Evolutionary conservation across 2,113 vertebrate species (phyloP), one percentile per base, ranked within the genome.

Genomic region (Cephalophus harveyi): DNA sequence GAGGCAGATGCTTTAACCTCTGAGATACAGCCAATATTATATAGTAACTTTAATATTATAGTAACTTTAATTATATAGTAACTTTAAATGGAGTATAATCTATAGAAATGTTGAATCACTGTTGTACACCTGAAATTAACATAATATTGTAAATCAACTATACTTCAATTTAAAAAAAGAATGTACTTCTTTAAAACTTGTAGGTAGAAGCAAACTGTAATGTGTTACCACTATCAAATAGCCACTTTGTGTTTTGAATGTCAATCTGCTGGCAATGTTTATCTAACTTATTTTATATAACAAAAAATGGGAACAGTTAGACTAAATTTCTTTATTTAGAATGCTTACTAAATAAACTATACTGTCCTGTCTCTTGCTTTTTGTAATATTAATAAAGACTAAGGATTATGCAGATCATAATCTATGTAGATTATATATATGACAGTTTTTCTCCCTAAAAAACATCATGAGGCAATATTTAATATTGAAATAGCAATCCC

Each of bases 291-390:
- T 54, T 97, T 93, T 96, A 52, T 81, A 15, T 67, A 92, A 87
- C 30, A 79, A 50, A 43, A 92, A 89, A n/a, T 87, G 3, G 21
- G 91, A 81, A 86, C 6, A 91, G 57, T 84, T 84, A 85, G 43
- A 91, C 3, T 21, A 95, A 64, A 25, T 81, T 90, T 97, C 84
- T 82, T 83, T 87, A 48, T 36, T 97, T 91, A 91, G 55, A 93
- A 87, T 92, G n/a, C 43, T 94, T 79, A 71, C 21, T 79, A 92
- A 97, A 92, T 95, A 96, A 96, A 90, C 50, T 86, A 94, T 60
- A 86, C 15, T 36, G 7, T 78, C 43, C 21, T 50, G 19, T 82
- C 21, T 86, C 21, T 28, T 83, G 55, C 15, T 93, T 84, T 89
- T 95, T 87, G 25, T 87, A 30, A 48, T 83, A 87, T 43, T 88